Evolutionary conservation across 2,797 vertebrate species (phyloP), one percentile per base, ranked within the genome.

Genomic region (Brotula barbata): DNA sequence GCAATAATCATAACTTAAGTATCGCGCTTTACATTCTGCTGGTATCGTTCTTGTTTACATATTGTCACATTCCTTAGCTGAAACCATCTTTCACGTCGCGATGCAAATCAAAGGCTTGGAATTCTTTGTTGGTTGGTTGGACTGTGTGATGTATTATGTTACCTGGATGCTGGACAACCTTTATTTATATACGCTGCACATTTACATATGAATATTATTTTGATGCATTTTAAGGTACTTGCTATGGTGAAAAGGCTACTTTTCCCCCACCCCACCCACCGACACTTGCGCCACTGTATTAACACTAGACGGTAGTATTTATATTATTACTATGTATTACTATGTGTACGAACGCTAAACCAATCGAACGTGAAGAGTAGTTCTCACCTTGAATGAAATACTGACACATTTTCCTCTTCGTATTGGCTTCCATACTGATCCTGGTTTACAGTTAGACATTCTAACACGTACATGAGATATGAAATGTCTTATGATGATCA

Each of bases 1-100:
- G 88, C 86, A 90, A 89, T 89, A 83, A 80, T 83, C 58, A 41
- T 45, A 58, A 49, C 40, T 34, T 59, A 20, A 65, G 55, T 49
- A 33, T 60, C 36, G 63, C 56, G 45, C 58, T 77, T 75, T 66
- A 57, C 56, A 48, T 74, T 74, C 53, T 71, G 59, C 67, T 69
- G 66, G 19, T 73, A 9, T 53, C 59, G 51, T 47, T 73, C 20
- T 69, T 64, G 83, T 88, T 88, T 87, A 85, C 87, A 77, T 73
- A 72, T 66, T 34, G 68, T 77, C 49, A 42, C 55, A 53, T 50
- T 6, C 58, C 61, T 40, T 41, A 68, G 71, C 77, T 41, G 6
- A 74, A 60, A 48, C 63, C 50, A 11, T 71, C 42, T 68, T 20
- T 67, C 42, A 10, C 13, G 5, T 13, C 9, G 6, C 31, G 6